Evolutionary conservation across 2,113 vertebrate genomes (phyloP).

Genomic region (Xiphorhynchus elegans): DNA sequence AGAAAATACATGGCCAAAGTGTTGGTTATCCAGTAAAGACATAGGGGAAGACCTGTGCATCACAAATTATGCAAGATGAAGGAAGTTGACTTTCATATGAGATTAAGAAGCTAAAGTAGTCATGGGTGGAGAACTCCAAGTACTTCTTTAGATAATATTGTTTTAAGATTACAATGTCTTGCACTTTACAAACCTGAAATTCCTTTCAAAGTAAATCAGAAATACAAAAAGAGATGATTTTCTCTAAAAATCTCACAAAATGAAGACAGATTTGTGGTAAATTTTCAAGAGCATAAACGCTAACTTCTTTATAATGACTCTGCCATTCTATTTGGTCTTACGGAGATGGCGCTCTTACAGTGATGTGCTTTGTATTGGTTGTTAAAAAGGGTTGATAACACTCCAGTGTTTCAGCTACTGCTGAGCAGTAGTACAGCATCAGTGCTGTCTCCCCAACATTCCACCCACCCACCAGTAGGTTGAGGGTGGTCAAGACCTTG

Average conservation of each 20-base stretch:
- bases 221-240: neutral
- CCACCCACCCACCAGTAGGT: neutral
- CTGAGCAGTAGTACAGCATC: neutral
- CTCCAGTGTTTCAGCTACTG: neutral
- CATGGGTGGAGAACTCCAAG: neutral
- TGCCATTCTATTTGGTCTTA: neutral
- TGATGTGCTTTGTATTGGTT: neutral
- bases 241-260: neutral
- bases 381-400: neutral
- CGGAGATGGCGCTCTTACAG: neutral
- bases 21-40: neutral
- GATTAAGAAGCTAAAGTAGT: neutral
- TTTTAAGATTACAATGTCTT: neutral
- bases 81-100: neutral
- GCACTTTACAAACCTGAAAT: neutral
- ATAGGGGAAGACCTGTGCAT: neutral
- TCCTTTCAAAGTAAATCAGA: neutral
- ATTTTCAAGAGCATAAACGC: neutral
- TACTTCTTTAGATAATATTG: neutral
- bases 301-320: neutral
- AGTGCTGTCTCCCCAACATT: too few relatives aligned
- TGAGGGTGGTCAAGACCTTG: accelerated
- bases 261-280: neutral
- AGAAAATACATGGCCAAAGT: neutral
- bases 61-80: neutral